Conservation (phyloP, 1,140 invertebrate genomes). For the Sinonovacula constricta region DNA sequence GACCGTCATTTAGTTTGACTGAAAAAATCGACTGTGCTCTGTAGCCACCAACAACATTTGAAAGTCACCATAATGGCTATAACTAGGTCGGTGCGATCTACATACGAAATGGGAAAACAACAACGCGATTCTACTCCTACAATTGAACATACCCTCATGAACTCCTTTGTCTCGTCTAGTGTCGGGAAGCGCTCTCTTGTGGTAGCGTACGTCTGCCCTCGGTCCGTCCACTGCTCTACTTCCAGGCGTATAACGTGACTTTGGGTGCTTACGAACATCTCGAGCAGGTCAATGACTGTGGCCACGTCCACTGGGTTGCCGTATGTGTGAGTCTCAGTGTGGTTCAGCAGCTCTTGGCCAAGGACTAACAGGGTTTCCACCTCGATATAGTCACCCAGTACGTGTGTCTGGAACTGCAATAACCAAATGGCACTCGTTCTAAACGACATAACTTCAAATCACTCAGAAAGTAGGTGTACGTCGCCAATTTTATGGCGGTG, state of each 20-base stretch:
- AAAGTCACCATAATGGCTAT: too few species aligned
- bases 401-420: conserved; percentile 59
- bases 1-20: too few species aligned
- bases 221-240: conserved; percentile 63
- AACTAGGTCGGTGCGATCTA: too few species aligned
- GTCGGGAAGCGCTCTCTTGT: conserved; percentile 67
- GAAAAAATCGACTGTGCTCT: too few species aligned
- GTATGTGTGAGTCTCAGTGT: conserved; percentile 66
- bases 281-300: conserved; percentile 75
- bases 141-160: conserved; percentile 66
- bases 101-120: too few species aligned
- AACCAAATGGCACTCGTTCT: too few species aligned
- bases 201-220: conserved; percentile 62
- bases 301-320: conserved; percentile 76
- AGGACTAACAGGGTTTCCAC: conserved; percentile 66
- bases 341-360: conserved; percentile 67
- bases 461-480: too few species aligned
- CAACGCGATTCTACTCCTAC: too few species aligned
- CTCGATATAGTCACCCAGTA: conserved; percentile 56
- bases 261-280: conserved; percentile 71
- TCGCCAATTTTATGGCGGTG: too few species aligned
- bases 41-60: too few species aligned
- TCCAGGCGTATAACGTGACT: conserved; percentile 61
- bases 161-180: conserved; percentile 69
- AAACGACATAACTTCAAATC: too few species aligned